A percentile compares a stretch with the other conserved stretches of the same genome.
phyloP scores from a whole-genome alignment of 2,888 invertebrate genomes.

The Mesorhabditis spiculigera region DNA sequence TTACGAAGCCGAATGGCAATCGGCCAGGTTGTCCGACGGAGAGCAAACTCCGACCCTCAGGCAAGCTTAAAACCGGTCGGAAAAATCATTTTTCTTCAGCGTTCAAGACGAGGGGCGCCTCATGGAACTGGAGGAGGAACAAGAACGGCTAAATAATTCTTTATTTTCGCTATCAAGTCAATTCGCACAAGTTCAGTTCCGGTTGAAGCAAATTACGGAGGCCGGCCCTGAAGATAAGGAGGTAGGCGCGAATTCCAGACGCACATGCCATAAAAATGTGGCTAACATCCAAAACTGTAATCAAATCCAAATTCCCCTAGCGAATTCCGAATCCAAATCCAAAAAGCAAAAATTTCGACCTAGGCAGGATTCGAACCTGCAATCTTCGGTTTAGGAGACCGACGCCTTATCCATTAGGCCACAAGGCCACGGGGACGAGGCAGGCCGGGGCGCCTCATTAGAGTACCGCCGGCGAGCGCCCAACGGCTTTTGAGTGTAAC shows the following conservation, averaged over 20 bases:
- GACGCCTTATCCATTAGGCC: conserved; percentile 50
- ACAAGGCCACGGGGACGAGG: conserved; percentile 17
- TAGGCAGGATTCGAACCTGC: conserved; percentile 35
- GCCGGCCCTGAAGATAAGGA: conserved; percentile 75
- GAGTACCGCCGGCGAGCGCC: too few species aligned
- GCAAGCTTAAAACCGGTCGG: not conserved
- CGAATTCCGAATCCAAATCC: too few species aligned
- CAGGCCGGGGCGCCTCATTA: too few species aligned
- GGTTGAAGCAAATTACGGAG: conserved; percentile 63
- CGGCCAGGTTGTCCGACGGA: conserved; percentile 30
- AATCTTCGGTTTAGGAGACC: conserved; percentile 47
- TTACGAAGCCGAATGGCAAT: conserved; percentile 39
- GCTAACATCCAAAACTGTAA: too few species aligned
- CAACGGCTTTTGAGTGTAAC: too few species aligned
- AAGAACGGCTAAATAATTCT: conserved; percentile 85
- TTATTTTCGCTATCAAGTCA: conserved; percentile 92
- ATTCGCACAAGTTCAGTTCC: conserved; percentile 79
- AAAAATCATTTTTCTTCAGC: not conserved
- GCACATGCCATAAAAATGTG: too few species aligned
- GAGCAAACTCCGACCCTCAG: not conserved
- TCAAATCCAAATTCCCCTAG: too few species aligned
- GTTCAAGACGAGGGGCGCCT: conserved; percentile 39
- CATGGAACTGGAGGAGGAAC: conserved; percentile 83
- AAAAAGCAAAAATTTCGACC: too few species aligned
- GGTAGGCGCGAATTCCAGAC: conserved; percentile 48